These are phyloP conservation scores for Lacanobia wlatinum DNA, from an alignment of 2,888 invertebrate genomes.

Conservation along the genomic window DNA sequence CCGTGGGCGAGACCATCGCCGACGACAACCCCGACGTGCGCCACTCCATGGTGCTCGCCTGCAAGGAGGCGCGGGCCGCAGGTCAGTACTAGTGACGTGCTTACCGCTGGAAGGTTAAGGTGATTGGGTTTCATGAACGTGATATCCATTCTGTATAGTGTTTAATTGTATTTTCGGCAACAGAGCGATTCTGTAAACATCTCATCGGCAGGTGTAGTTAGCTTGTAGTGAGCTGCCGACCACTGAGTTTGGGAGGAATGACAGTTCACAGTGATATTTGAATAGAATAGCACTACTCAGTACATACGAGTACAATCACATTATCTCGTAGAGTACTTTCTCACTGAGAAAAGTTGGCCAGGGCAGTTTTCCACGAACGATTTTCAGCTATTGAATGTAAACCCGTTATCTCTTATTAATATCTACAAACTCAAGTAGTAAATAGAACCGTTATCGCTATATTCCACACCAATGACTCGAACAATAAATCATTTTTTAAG, in stretches of 20 bases:
- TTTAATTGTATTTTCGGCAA: not conserved
- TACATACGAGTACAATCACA: not conserved
- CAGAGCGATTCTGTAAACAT: not conserved
- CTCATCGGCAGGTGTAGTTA: not conserved
- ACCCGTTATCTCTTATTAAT: conserved; percentile 4
- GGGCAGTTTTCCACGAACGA: conserved; percentile 2
- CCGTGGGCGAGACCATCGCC: conserved; percentile 99
- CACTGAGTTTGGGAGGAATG: too few relatives aligned
- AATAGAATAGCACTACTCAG: not conserved
- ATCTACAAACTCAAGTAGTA: conserved; percentile 6
- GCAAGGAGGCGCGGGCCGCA: conserved; percentile 98
- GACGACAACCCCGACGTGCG: conserved; percentile 99
- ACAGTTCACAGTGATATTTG: not conserved
- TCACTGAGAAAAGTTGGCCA: not conserved
- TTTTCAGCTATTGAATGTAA: not conserved
- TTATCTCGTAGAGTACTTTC: not conserved
- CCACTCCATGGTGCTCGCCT: conserved; percentile 99
- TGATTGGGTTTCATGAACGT: not conserved
- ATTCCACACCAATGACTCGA: conserved; percentile 13
- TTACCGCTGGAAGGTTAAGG: not conserved
- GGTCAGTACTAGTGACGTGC: conserved; percentile 90
- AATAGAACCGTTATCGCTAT: conserved; percentile 26
- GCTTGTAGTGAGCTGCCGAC: not conserved
- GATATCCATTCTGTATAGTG: too few relatives aligned
- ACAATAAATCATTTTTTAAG: conserved; percentile 17